phyloP scores from a whole-genome alignment of 2,888 invertebrate species.

The Aphodius granarius region DNA sequence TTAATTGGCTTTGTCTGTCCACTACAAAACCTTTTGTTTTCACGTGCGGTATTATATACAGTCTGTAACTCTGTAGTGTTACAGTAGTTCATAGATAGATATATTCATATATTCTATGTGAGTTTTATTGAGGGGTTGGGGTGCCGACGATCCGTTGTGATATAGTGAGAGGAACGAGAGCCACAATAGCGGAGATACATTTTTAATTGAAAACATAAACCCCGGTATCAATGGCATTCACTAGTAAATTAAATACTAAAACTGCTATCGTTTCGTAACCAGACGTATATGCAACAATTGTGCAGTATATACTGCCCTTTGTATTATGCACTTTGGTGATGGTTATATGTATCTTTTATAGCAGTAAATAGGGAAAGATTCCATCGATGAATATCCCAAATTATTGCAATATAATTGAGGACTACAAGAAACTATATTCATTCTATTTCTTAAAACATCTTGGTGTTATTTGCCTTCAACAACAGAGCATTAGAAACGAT shows the following conservation, averaged over 20 bases:
- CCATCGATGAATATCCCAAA: neutral
- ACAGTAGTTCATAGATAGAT: neutral
- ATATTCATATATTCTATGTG: slow-evolving; percentile 14
- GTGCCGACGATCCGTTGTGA: slow-evolving; percentile 27
- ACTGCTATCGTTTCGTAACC: slow-evolving; percentile 38
- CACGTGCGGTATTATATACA: neutral
- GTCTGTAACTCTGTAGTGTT: neutral
- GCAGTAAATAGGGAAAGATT: neutral
- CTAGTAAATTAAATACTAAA: slow-evolving; percentile 42
- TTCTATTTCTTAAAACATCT: too few relatives aligned
- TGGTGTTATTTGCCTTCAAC: too few relatives aligned
- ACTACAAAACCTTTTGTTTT: neutral
- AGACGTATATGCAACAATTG: slow-evolving; percentile 35
- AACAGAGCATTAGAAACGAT: too few relatives aligned
- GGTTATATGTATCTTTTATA: neutral
- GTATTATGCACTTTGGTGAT: too few relatives aligned
- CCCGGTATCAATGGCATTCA: slow-evolving; percentile 39
- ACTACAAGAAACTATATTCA: too few relatives aligned
- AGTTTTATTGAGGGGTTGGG: slow-evolving; percentile 31
- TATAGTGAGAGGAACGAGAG: slow-evolving; percentile 25
- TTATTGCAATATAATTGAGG: too few relatives aligned
- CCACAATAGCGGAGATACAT: slow-evolving; percentile 42
- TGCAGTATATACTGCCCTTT: too few relatives aligned
- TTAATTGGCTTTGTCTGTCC: neutral
- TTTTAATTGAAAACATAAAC: slow-evolving; percentile 47